A percentile compares a stretch with the other conserved stretches of the same genome.
phyloP scores from a whole-genome alignment of 2,113 vertebrate species.

The Colius striatus region DNA sequence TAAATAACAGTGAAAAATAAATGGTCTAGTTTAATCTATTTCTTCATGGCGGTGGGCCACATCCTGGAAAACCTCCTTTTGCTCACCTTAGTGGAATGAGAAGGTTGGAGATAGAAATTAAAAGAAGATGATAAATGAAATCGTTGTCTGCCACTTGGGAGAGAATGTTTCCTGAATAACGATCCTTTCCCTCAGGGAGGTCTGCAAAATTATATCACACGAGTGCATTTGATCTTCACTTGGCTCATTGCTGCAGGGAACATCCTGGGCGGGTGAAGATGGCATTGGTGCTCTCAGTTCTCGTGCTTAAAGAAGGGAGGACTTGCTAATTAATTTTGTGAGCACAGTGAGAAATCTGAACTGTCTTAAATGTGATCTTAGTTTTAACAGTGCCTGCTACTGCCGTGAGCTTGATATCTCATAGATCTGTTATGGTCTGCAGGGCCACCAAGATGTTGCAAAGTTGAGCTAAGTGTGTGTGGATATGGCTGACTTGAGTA shows the following conservation, averaged over 20 bases:
- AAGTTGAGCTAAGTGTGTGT: background rate
- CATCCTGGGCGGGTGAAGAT: rapidly evolving
- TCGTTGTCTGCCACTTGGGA: background rate
- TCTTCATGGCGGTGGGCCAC: background rate
- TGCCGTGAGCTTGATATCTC: background rate
- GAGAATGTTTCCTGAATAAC: background rate
- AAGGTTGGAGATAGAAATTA: background rate
- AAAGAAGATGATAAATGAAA: background rate
- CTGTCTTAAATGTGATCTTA: background rate
- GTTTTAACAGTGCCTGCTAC: background rate
- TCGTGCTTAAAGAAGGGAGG: background rate
- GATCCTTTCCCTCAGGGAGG: background rate
- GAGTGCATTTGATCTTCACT: background rate
- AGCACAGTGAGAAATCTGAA: background rate
- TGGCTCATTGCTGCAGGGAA: background rate
- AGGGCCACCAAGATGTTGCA: background rate
- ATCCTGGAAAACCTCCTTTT: background rate
- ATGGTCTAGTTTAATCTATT: background rate
- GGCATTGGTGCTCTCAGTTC: background rate
- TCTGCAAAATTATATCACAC: background rate
- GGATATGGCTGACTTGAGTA: background rate
- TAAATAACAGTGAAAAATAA: background rate
- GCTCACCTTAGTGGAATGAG: background rate
- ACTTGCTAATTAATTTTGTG: background rate
- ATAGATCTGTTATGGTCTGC: rapidly evolving